Conservation (phyloP, 2,888 invertebrate genomes). For the Cordilura impudica region DNA sequence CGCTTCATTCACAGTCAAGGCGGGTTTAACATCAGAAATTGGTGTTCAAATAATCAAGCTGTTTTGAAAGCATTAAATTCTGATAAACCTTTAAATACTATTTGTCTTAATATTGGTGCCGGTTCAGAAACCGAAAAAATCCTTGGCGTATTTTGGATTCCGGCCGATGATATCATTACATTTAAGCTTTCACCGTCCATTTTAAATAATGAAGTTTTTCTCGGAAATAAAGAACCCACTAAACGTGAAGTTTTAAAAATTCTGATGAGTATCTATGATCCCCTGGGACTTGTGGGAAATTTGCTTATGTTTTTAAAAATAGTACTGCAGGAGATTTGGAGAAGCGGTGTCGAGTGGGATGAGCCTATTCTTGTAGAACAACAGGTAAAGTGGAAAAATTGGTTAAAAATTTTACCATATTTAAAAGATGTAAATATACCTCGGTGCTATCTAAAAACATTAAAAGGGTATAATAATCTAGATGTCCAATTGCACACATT, state of each 20-base stretch:
- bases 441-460: neutral
- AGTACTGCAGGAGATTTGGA: conserved; percentile 46
- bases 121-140: too few species aligned
- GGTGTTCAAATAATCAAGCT: too few species aligned
- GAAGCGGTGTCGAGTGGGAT: conserved; percentile 38
- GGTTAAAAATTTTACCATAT: conserved; percentile 57
- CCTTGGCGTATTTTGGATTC: too few species aligned
- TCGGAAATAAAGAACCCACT: conserved; percentile 19
- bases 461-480: conserved; percentile 1
- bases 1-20: too few species aligned
- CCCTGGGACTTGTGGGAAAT: conserved; percentile 37
- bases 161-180: too few species aligned
- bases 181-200: too few species aligned
- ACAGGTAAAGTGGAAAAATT: conserved; percentile 52
- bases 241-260: conserved; percentile 50
- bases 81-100: too few species aligned
- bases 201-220: too few species aligned
- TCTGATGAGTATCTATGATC: conserved; percentile 50
- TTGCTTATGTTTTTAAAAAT: conserved; percentile 51
- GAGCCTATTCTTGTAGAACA: conserved; percentile 35
- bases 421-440: conserved; percentile 48
- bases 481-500: too few species aligned
- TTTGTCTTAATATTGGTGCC: too few species aligned
- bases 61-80: too few species aligned
- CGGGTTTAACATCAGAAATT: too few species aligned